Evolutionary conservation across 1,140 invertebrate species (phyloP), one percentile per base, ranked within the genome.

Genomic region (Sycobia sp.): DNA sequence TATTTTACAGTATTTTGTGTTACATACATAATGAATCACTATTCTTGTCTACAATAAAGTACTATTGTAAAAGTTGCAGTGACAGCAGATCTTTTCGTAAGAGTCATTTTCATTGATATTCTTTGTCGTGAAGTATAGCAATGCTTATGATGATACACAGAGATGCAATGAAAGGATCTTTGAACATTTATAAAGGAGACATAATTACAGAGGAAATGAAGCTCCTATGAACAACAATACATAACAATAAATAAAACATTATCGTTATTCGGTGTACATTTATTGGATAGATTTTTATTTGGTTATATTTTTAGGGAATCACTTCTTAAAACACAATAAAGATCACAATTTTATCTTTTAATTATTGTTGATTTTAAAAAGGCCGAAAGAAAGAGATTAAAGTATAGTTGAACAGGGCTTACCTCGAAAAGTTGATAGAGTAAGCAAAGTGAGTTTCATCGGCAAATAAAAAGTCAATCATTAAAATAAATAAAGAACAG

Each of bases 211-310:
- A 25, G n/a, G 10, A 55, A 56, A 50, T 13, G 18, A 56, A 63
- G 61, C 38, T 56, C 22, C 34, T 16, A 46, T 41, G n/a, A 58
- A 39, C 39, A 20, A 39, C 2, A 55, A 62, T 29, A 25, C 8
- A 55, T 14, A 54, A 47, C 18, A 38, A 49, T 25, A 50, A 25
- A 53, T 44, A 22, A 44, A 41, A 16, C n/a, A 25, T 13, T 34
- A 20, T 11, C 14, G n/a, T 56, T 56, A 44, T 43, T 4, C 25
- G 13, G 16, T 25, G 1, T 11, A 13, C 1, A 29, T 25, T 55
- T 55, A 41, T 16, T 41, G 1, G 8, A 36, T 22, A 55, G 7
- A 41, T 27, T 41, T 27, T 39, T 25, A 27, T 27, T 22, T 39
- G 14, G n/a, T n/a, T 0, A 39, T 54, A 4, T 18, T 29, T 1